Evolutionary conservation across 2,113 vertebrate species (phyloP).

Genomic region (Camelus dromedarius): DNA sequence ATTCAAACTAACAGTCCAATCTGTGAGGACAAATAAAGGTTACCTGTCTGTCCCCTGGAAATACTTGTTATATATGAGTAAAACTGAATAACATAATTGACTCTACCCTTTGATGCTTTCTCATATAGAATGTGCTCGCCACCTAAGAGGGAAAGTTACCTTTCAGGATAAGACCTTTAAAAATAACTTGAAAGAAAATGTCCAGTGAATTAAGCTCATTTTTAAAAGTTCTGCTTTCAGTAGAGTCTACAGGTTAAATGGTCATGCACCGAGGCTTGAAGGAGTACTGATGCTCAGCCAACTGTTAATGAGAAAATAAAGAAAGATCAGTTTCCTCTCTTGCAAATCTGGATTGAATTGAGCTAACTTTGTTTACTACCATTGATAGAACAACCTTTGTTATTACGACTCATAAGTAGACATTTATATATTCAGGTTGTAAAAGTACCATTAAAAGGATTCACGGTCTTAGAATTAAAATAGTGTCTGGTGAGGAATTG

Average conservation of each 20-base stretch:
- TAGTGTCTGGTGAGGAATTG: background rate
- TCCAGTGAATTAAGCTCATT: background rate
- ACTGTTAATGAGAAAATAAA: background rate
- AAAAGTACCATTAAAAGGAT: background rate
- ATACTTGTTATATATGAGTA: slow-evolving; percentile 8
- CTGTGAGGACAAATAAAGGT: slow-evolving; percentile 33
- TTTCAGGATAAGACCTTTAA: background rate
- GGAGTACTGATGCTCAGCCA: background rate
- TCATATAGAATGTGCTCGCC: background rate
- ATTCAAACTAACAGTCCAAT: slow-evolving; percentile 12
- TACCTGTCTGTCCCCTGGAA: background rate
- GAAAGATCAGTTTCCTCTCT: background rate
- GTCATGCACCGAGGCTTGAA: background rate
- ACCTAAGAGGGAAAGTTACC: background rate
- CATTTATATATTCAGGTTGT: background rate
- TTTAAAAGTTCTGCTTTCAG: background rate
- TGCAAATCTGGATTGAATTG: background rate
- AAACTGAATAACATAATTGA: background rate
- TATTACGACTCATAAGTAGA: background rate
- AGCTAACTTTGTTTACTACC: background rate
- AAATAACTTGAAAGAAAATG: slow-evolving; percentile 5
- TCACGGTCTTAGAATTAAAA: slow-evolving; percentile 4
- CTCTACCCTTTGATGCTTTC: background rate
- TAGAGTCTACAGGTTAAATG: background rate
- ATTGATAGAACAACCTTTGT: background rate